These are phyloP conservation scores for Tinamus major DNA, from an alignment of 2,797 vertebrate species.

Conservation along the genomic window DNA sequence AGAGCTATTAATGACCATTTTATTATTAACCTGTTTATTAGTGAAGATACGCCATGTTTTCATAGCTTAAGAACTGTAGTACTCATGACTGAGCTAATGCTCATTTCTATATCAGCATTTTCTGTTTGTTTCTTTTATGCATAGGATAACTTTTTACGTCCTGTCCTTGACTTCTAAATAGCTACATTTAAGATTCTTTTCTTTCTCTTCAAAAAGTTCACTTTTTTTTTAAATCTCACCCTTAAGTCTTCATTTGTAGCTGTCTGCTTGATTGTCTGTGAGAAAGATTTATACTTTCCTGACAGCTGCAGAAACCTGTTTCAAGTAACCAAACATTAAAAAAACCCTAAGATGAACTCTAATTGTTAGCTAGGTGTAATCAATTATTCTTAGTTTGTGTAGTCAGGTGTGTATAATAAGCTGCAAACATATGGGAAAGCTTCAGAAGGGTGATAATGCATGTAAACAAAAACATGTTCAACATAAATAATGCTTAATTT, in stretches of 20 bases:
- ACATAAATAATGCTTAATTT: constrained; percentile 71
- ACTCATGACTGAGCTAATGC: neutral
- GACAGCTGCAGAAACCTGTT: constrained; percentile 52
- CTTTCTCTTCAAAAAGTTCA: constrained; percentile 17
- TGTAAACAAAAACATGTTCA: constrained; percentile 78
- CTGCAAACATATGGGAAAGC: constrained; percentile 87
- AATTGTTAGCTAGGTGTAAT: constrained; percentile 74
- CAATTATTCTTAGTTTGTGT: constrained; percentile 84
- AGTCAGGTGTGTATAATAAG: constrained; percentile 84
- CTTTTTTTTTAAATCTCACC: constrained; percentile 38
- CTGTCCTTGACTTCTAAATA: neutral
- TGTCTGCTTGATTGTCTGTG: constrained; percentile 56
- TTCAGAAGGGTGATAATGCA: constrained; percentile 85
- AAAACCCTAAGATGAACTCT: constrained; percentile 54
- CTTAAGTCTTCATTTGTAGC: constrained; percentile 65
- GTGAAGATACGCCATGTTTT: neutral
- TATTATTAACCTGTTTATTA: neutral
- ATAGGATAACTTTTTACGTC: neutral
- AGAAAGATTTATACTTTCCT: constrained; percentile 59
- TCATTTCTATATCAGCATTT: neutral
- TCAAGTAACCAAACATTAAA: constrained; percentile 67
- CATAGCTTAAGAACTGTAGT: neutral
- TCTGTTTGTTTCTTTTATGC: neutral
- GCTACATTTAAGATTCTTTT: neutral
- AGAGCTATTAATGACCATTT: neutral